These are phyloP conservation scores for Brachyhypopomus occidentalis DNA, from an alignment of 2,113 vertebrate genomes.

Conservation along the genomic window DNA sequence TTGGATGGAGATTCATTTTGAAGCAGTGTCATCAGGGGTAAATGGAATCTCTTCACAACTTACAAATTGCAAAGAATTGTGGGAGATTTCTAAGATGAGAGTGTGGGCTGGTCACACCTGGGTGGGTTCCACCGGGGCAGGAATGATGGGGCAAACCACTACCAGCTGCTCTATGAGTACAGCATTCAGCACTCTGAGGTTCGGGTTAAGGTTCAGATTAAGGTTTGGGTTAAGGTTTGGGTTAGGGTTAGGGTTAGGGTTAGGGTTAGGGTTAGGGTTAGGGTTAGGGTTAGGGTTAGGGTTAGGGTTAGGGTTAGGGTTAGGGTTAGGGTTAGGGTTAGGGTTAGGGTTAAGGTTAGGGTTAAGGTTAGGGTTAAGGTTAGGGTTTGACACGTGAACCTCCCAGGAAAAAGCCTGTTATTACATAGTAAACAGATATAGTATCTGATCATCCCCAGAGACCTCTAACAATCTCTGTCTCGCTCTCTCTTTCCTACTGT, in stretches of 20 bases:
- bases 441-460: conserved; percentile 16
- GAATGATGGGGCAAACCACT: background rate
- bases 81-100: background rate
- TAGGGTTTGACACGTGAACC: background rate
- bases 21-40: background rate
- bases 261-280: no score
- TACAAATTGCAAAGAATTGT: background rate
- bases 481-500: background rate
- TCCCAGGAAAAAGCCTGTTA: background rate
- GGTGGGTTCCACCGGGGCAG: background rate
- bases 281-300: no score
- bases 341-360: no score
- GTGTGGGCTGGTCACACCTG: background rate
- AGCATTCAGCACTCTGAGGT: no score
- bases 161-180: background rate
- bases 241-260: no score
- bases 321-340: no score
- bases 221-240: no score
- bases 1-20: background rate
- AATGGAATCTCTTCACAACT: background rate
- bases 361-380: no score
- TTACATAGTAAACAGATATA: background rate
- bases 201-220: no score
- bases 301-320: no score
- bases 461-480: background rate